phyloP scores from a whole-genome alignment of 30 jellyfish, hydroid and myxozoan genomes.

The Phacellophora camtschatica region DNA sequence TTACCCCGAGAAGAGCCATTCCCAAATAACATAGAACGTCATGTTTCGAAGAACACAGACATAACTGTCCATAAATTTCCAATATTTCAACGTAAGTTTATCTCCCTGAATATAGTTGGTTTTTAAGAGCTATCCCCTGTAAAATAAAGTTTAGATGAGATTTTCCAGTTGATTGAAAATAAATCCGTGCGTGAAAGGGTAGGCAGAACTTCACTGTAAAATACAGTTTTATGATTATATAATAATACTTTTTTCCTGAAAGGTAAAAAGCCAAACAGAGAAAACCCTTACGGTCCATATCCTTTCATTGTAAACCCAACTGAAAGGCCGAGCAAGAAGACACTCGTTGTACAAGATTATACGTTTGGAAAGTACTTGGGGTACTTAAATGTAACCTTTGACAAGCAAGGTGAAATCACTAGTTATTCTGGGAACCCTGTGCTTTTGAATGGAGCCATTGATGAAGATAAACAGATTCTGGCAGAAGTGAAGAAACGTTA shows the following conservation, averaged over 20 bases:
- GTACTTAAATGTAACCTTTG: slow-evolving; percentile 71
- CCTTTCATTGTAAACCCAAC: slow-evolving; percentile 80
- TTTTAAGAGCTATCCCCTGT: too few species aligned
- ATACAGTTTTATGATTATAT: too few species aligned
- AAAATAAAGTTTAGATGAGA: too few species aligned
- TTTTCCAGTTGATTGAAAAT: too few species aligned
- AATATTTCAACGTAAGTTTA: too few species aligned
- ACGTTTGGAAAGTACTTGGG: slow-evolving; percentile 97
- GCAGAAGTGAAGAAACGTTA: slow-evolving; percentile 45
- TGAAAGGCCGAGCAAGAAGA: slow-evolving; percentile 54
- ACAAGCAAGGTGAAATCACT: slow-evolving; percentile 67
- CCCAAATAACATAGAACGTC: too few species aligned
- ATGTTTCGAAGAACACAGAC: too few species aligned
- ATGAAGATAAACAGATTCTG: slow-evolving; percentile 56
- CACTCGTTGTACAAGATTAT: slow-evolving; percentile 88
- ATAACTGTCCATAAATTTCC: too few species aligned
- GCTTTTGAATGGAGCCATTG: slow-evolving; percentile 63
- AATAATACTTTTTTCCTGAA: neutral
- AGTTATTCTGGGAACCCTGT: slow-evolving; percentile 90
- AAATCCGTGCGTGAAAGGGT: too few species aligned
- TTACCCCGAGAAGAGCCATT: too few species aligned
- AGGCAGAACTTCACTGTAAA: too few species aligned
- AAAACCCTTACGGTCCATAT: slow-evolving; percentile 76
- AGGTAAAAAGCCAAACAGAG: slow-evolving; percentile 91
- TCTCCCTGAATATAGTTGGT: too few species aligned